Conservation (phyloP, 1,140 invertebrate genomes). For the Calephelis nemesis region DNA sequence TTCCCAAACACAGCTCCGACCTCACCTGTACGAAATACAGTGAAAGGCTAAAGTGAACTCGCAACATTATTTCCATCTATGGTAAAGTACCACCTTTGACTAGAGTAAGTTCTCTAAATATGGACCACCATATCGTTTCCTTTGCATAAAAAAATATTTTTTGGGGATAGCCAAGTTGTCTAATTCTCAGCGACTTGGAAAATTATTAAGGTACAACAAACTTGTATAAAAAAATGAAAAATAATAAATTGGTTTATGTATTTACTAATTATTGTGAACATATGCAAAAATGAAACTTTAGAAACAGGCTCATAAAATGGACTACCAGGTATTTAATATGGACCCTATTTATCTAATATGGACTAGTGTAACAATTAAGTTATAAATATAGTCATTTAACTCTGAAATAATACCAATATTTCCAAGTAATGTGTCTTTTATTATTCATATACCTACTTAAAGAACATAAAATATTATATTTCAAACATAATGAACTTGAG, state of each 20-base stretch:
- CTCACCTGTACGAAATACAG: no score
- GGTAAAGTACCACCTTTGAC: no score
- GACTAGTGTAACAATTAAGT: conserved; percentile 14
- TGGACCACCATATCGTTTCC: conserved; percentile 16
- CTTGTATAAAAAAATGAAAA: conserved; percentile 4
- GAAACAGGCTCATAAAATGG: conserved; percentile 5
- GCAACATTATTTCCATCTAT: no score
- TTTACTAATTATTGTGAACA: conserved; percentile 2
- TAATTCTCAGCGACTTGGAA: not conserved
- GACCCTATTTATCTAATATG: conserved; percentile 4
- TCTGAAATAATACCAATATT: not conserved
- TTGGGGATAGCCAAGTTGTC: not conserved
- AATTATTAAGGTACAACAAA: conserved; percentile 15
- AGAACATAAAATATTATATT: not conserved
- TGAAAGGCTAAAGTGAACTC: no score
- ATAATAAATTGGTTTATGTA: not conserved
- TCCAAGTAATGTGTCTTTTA: not conserved
- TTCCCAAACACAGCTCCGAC: no score
- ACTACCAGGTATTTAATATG: conserved; percentile 7
- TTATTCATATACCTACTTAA: not conserved
- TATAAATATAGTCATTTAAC: not conserved
- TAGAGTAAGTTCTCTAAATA: conserved; percentile 22
- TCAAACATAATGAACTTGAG: not conserved
- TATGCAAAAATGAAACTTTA: conserved; percentile 6
- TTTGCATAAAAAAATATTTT: conserved; percentile 10